A percentile compares a stretch with the other conserved stretches of the same genome.
These are phyloP conservation scores for Drosophila nigromelanica DNA, from an alignment of 1,140 invertebrate species.

Conservation along the genomic window DNA sequence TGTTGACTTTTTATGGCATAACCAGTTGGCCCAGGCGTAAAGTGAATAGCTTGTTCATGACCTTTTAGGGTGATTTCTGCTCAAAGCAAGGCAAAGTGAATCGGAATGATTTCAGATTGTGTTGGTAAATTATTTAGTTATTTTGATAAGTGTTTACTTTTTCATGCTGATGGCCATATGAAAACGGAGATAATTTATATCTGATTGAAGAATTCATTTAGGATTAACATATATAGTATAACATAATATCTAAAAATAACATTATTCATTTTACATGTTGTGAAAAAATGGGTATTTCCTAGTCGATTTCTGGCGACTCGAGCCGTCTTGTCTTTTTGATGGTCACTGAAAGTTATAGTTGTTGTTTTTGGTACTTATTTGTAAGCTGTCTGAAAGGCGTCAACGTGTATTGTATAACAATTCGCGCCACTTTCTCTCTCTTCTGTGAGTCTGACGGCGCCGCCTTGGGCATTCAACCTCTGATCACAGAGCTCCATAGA, in stretches of 20 bases:
- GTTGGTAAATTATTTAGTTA: slow-evolving; percentile 3
- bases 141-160: no score
- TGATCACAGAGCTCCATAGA: not conserved
- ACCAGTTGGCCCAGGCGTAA: slow-evolving; percentile 33
- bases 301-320: no score
- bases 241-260: no score
- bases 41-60: slow-evolving; percentile 53
- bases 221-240: no score
- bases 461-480: not conserved
- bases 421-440: slow-evolving; percentile 68
- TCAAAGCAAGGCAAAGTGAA: slow-evolving; percentile 30
- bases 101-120: slow-evolving; percentile 14
- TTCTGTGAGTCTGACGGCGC: not conserved
- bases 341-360: slow-evolving; percentile 25
- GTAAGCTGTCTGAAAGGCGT: slow-evolving; percentile 32
- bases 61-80: slow-evolving; percentile 57
- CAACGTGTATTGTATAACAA: slow-evolving; percentile 69
- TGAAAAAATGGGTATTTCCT: not conserved
- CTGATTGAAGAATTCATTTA: no score
- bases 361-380: slow-evolving; percentile 42
- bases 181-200: no score
- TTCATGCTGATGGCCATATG: no score
- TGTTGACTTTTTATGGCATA: slow-evolving; percentile 59
- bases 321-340: slow-evolving; percentile 8
- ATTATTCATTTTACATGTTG: not conserved